Base-by-base conservation (phyloP, 2,113 vertebrate species). In the Rhinopomastus cyanomelas region DNA sequence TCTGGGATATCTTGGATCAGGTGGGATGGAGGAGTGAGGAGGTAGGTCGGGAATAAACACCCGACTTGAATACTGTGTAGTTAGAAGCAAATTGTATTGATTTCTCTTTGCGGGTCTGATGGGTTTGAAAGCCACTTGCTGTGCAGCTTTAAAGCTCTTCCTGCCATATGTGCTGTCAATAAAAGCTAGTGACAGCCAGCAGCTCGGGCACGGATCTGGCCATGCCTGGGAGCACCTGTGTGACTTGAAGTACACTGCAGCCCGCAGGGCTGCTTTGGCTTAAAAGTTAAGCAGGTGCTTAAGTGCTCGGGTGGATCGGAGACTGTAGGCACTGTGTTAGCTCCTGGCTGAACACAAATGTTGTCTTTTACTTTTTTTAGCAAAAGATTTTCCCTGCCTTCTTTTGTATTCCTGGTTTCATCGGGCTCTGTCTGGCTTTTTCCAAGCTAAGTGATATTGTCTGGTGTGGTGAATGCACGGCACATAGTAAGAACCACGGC, bases 81-180 rank as follows among this genome's bases (percentile, higher is more conserved):
- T 94, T 94, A 79, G 86, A 85, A 93, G 92, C 67, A 95, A 94
- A 93, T 95, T 69, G 64, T 93, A 95, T 95, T 32, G 93, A 93
- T 92, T 95, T 85, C 78, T 82, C 52, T 88, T 84, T 15, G 44
- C 75, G n/a, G 86, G 72, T 52, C 74, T 79, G 88, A 87, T 72
- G 84, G 65, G 52, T 90, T 92, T 90, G 92, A 94, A 94, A 93
- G 90, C 84, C 39, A 75, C 93, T 95, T 76, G 90, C 83, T 95
- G 92, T 77, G 88, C 51, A 30, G 88, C 90, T 93, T 94, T 90
- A 91, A 89, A 89, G 68, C 78, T 95, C 71, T 62, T 92, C 53
- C 81, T 93, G 90, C 92, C 55, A 67, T 90, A 73, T 84, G 69
- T 93, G 81, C 83, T 48, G 88, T 79, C 88, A 67, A 44, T 88